Conservation (phyloP, 1,140 invertebrate genomes). For the Telenomus remus region DNA sequence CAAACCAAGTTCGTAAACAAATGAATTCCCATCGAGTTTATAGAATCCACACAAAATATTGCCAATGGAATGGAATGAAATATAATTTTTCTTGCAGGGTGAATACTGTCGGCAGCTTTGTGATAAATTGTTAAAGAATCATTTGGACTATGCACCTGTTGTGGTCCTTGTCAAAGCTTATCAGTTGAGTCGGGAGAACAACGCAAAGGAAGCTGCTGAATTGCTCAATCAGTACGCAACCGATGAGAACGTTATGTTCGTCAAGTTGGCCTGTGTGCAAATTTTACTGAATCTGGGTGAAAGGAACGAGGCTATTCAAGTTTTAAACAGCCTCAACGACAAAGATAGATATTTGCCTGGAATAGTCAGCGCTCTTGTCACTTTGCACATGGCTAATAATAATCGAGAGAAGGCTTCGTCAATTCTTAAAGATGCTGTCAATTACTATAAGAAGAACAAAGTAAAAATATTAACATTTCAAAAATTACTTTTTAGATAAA, state of each 20-base stretch:
- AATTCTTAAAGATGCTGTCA: slow-evolving; percentile 87
- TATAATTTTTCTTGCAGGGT: slow-evolving; percentile 57
- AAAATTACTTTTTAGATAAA: too few species aligned
- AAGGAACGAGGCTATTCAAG: slow-evolving; percentile 83
- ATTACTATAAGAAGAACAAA: slow-evolving; percentile 91
- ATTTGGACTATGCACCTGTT: too few species aligned
- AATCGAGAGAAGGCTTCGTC: slow-evolving; percentile 85
- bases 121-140: too few species aligned
- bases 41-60: too few species aligned
- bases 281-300: too few species aligned
- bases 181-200: slow-evolving; percentile 83
- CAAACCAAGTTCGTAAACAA: slow-evolving; percentile 87
- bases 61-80: slow-evolving; percentile 2
- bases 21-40: too few species aligned
- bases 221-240: slow-evolving; percentile 80
- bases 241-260: slow-evolving; percentile 71
- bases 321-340: slow-evolving; percentile 81
- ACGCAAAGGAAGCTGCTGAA: slow-evolving; percentile 83
- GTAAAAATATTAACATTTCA: too few species aligned
- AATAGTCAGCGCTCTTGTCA: slow-evolving; percentile 89
- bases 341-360: slow-evolving; percentile 87
- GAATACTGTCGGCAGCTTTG: too few species aligned
- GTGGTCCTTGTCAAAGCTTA: slow-evolving; percentile 82
- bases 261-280: too few species aligned
- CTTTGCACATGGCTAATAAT: slow-evolving; percentile 86